phyloP scores from a whole-genome alignment of 2,888 invertebrate genomes.

The Elgonia sp. region DNA sequence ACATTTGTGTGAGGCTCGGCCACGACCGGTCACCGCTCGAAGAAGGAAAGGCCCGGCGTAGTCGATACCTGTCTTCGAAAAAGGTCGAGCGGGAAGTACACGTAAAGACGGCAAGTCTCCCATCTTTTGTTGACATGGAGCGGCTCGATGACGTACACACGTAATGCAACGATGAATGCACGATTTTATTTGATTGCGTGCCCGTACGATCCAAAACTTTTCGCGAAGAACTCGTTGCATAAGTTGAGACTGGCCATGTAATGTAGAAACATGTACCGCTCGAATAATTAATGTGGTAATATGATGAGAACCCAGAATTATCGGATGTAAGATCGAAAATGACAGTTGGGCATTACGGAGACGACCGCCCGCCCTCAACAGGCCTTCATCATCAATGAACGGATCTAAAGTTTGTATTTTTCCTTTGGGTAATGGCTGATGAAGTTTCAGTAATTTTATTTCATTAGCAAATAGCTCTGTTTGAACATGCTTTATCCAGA shows the following conservation, averaged over 20 bases:
- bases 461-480: neutral
- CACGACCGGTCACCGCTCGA: neutral
- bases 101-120: neutral
- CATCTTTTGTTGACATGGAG: slow-evolving; percentile 7
- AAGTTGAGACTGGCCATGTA: neutral
- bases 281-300: slow-evolving; percentile 7
- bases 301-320: slow-evolving; percentile 12
- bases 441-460: neutral
- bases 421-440: neutral
- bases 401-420: neutral
- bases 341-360: neutral
- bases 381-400: slow-evolving; percentile 6
- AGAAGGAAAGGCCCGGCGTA: slow-evolving; percentile 13
- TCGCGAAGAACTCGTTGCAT: slow-evolving; percentile 6
- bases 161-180: no score
- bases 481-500: neutral
- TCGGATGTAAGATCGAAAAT: neutral
- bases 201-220: neutral
- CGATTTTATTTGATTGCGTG: neutral
- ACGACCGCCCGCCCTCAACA: slow-evolving; percentile 11
- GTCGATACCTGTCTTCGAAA: slow-evolving; percentile 2
- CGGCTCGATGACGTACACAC: neutral
- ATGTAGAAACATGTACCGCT: neutral
- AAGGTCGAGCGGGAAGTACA: neutral
- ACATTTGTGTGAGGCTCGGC: neutral